phyloP scores from a whole-genome alignment of 2,113 vertebrate genomes.

The Odobenus rosmarus region DNA sequence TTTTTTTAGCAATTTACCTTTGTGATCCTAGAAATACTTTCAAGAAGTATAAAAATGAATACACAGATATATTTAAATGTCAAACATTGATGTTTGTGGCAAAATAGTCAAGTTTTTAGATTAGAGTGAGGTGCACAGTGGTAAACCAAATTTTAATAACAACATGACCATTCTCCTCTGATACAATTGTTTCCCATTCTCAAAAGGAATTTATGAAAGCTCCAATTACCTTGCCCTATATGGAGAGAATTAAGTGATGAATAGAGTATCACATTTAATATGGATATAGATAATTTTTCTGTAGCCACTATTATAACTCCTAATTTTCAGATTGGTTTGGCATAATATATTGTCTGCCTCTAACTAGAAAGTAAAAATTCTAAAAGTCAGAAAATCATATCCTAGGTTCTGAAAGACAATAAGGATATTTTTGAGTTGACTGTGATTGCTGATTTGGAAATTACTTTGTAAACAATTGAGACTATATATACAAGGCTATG shows the following conservation, averaged over 20 bases:
- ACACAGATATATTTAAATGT: background rate
- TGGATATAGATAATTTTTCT: background rate
- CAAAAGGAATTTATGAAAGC: background rate
- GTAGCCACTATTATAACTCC: background rate
- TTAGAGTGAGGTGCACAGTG: background rate
- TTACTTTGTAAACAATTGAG: background rate
- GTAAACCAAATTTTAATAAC: background rate
- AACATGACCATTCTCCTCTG: background rate
- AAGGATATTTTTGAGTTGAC: constrained; percentile 6
- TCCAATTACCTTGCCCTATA: background rate
- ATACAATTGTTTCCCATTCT: background rate
- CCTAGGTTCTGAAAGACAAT: background rate
- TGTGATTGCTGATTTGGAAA: background rate
- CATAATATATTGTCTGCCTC: background rate
- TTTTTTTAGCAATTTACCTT: background rate
- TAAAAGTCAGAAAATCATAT: background rate
- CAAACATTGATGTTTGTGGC: background rate
- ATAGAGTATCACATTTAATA: background rate
- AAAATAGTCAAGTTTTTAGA: background rate
- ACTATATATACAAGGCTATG: background rate
- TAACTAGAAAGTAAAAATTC: background rate
- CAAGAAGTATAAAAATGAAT: constrained; percentile 13
- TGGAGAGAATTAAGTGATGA: background rate
- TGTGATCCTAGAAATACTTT: background rate
- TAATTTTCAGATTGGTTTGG: constrained; percentile 24